A percentile compares a stretch with the other conserved stretches of the same genome.
Conservation (phyloP, 2,113 vertebrate genomes). For the Panthera tigris region DNA sequence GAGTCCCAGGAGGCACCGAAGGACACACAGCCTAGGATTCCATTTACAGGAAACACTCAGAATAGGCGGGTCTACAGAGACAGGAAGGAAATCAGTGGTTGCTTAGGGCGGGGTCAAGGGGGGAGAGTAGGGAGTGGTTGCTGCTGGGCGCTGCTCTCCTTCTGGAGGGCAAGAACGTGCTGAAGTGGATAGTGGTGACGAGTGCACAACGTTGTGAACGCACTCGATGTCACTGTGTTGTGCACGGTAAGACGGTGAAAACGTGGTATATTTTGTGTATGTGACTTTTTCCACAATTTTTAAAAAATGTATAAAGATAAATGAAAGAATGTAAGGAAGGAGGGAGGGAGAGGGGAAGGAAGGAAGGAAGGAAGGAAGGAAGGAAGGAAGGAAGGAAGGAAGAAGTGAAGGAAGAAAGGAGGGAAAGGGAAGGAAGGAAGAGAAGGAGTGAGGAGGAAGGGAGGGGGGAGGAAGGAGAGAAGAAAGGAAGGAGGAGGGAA, state of each 20-base stretch:
- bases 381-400: background rate
- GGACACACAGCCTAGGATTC: rapidly evolving
- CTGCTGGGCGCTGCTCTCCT: rapidly evolving
- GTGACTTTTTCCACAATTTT: background rate
- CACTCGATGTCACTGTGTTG: rapidly evolving
- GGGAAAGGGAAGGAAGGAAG: background rate
- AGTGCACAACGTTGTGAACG: rapidly evolving
- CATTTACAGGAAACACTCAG: background rate
- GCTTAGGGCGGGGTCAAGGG: background rate
- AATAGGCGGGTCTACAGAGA: background rate
- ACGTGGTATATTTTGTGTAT: background rate
- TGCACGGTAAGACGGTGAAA: rapidly evolving
- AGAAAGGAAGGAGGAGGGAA: background rate
- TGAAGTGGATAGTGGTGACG: rapidly evolving
- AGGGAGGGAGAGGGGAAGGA: background rate
- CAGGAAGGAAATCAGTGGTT: background rate
- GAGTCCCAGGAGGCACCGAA: rapidly evolving
- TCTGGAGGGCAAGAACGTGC: background rate
- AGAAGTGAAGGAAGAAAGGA: rapidly evolving
- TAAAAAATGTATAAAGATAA: background rate
- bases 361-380: no score
- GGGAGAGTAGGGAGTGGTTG: no score
- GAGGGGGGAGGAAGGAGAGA: no score
- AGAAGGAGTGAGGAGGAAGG: background rate
- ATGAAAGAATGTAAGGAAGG: background rate